phyloP scores from a whole-genome alignment of 1,140 invertebrate species.

The Pseudomyrmex dendroicus region DNA sequence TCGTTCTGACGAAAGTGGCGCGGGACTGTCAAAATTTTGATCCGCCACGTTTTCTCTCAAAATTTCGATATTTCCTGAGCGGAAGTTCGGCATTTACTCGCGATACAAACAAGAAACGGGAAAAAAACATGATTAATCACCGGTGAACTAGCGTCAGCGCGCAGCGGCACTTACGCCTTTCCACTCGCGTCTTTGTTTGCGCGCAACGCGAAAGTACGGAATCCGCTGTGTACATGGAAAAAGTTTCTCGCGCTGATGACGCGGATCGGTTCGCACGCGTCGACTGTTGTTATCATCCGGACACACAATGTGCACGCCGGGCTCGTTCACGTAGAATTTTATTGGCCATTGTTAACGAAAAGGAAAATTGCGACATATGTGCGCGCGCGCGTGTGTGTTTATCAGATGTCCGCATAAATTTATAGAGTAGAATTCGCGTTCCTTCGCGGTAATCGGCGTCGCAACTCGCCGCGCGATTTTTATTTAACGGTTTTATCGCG shows the following conservation, averaged over 20 bases:
- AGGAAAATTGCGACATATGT: slow-evolving; percentile 28
- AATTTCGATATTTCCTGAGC: neutral
- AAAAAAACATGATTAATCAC: neutral
- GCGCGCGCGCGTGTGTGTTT: slow-evolving; percentile 3
- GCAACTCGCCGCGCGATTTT: slow-evolving; percentile 1
- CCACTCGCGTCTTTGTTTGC: slow-evolving; percentile 23
- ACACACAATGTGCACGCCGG: slow-evolving; percentile 8
- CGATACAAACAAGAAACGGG: neutral
- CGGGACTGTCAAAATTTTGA: neutral
- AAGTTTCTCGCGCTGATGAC: slow-evolving; percentile 25
- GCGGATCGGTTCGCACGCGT: slow-evolving; percentile 26
- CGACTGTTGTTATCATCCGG: slow-evolving; percentile 18
- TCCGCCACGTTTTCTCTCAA: neutral
- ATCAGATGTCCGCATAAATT: slow-evolving; percentile 46
- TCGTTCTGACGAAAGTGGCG: no score
- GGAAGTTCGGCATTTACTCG: neutral
- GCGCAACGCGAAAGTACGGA: slow-evolving; percentile 11
- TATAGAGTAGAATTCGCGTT: slow-evolving; percentile 15
- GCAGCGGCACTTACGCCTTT: neutral
- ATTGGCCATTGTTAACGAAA: slow-evolving; percentile 51
- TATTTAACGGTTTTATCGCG: slow-evolving; percentile 34
- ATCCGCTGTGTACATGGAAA: neutral
- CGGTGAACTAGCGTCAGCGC: neutral
- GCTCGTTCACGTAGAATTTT: slow-evolving; percentile 34
- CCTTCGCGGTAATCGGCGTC: slow-evolving; percentile 24